Conservation (phyloP, 2,113 vertebrate species). For the Leucoraja erinaceus region DNA sequence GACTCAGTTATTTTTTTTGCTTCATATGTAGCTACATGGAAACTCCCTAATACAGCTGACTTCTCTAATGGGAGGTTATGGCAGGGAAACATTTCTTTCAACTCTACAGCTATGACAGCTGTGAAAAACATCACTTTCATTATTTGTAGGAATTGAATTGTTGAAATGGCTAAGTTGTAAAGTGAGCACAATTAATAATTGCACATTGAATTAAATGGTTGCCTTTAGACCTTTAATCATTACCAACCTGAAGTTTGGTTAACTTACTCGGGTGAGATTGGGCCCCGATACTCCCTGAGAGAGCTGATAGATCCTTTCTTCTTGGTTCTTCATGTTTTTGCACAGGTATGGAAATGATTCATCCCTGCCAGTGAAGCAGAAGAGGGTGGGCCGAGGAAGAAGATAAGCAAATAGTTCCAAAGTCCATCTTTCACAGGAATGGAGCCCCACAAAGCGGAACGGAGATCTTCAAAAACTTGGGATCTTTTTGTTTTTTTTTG, state of each 20-base stretch:
- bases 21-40: background rate
- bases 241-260: background rate
- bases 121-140: background rate
- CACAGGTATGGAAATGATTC: background rate
- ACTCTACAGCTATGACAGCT: constrained; percentile 19
- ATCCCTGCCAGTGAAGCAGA: background rate
- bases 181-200: background rate
- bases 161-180: background rate
- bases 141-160: background rate
- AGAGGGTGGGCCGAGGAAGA: background rate
- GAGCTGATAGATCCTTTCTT: too few species aligned
- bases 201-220: background rate
- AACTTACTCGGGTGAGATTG: too few species aligned
- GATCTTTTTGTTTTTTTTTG: too few species aligned
- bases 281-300: too few species aligned
- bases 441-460: too few species aligned
- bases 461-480: too few species aligned
- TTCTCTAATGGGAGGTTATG: background rate
- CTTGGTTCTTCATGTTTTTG: background rate
- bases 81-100: constrained; percentile 8
- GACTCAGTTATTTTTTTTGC: background rate
- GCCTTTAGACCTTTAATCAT: background rate
- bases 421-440: too few species aligned
- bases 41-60: constrained; percentile 31
- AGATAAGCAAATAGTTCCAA: background rate